Evolutionary conservation across 2,113 vertebrate genomes (phyloP).

Genomic region (human (Homo sapiens)): GRCh38 chr4:26946501-26947000

Average conservation of each 20-base stretch:
- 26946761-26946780: not conserved
- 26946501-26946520: not conserved
- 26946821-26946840: not conserved
- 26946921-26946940: not conserved
- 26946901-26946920: not conserved
- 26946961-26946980: not conserved
- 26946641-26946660: not conserved
- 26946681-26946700: not conserved
- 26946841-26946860: not conserved
- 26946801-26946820: not conserved
- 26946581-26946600: fast-evolving
- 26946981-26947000: not conserved
- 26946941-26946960: not conserved
- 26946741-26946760: not conserved
- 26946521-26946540: not conserved
- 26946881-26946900: not conserved
- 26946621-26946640: not conserved
- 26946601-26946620: not conserved
- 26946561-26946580: not conserved
- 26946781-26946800: not conserved
- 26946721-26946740: not conserved
- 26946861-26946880: not conserved
- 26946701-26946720: not conserved
- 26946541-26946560: not conserved
- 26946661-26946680: not conserved